These are phyloP conservation scores for Argynnis bischoffii DNA, from an alignment of 2,888 invertebrate species.

Conservation along the genomic window DNA sequence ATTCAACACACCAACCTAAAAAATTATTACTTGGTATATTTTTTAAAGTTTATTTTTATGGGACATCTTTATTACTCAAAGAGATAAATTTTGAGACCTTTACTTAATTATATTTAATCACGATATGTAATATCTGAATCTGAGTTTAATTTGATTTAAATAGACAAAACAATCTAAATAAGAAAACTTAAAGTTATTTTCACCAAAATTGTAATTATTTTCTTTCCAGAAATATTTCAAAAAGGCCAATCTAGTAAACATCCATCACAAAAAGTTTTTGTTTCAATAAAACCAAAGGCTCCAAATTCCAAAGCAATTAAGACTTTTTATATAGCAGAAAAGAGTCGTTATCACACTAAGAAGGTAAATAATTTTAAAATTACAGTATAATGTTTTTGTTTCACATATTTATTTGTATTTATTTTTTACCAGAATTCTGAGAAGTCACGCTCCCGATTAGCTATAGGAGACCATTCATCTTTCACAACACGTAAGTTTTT, in stretches of 20 bases:
- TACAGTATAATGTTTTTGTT: neutral
- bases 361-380: slow-evolving; percentile 50
- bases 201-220: neutral
- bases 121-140: too few species aligned
- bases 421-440: slow-evolving; percentile 53
- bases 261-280: slow-evolving; percentile 61
- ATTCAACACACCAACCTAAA: slow-evolving; percentile 49
- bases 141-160: too few species aligned
- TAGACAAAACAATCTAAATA: neutral
- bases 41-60: neutral
- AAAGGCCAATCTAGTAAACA: slow-evolving; percentile 50
- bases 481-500: slow-evolving; percentile 60
- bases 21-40: slow-evolving; percentile 55
- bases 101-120: too few species aligned
- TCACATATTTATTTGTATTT: neutral
- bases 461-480: slow-evolving; percentile 69
- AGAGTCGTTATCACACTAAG: slow-evolving; percentile 56
- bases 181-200: neutral
- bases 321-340: slow-evolving; percentile 68
- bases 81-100: too few species aligned
- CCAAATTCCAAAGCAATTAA: slow-evolving; percentile 55
- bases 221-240: slow-evolving; percentile 60
- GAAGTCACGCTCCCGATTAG: slow-evolving; percentile 63
- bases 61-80: too few species aligned
- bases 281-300: slow-evolving; percentile 63